Percentiles rank a stretch among this genome's conserved stretches.
Evolutionary conservation across 92 coral and sea anemone species (phyloP).

Genomic region (Porites divaricata): DNA sequence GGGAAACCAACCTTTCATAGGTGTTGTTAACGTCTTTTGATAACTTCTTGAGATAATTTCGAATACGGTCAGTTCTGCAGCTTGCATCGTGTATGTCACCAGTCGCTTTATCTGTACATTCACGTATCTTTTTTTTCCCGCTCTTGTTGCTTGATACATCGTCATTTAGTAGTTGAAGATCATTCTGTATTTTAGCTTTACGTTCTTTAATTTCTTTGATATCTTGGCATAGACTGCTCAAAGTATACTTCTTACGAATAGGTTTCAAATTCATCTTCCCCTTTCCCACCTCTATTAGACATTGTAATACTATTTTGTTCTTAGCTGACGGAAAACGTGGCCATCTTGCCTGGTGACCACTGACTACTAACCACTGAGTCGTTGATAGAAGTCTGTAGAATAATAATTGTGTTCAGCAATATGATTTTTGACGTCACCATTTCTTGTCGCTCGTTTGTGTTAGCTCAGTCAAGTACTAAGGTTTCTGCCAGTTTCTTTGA

Average conservation of each 20-base stretch:
- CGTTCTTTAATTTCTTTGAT: neutral
- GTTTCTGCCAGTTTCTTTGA: no score
- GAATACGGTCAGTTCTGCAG: constrained; percentile 1
- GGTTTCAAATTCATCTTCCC: neutral
- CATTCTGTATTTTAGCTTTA: neutral
- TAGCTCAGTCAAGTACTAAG: no score
- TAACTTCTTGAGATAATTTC: neutral
- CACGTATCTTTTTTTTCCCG: neutral
- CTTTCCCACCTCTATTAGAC: neutral
- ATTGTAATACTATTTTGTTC: no score
- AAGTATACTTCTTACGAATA: neutral
- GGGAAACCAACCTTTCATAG: neutral
- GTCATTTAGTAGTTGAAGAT: neutral
- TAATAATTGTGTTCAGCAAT: no score
- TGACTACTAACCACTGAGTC: no score
- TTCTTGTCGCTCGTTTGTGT: no score
- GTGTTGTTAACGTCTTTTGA: neutral
- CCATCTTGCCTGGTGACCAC: no score
- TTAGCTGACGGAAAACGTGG: no score
- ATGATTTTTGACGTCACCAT: no score
- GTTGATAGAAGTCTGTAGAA: no score
- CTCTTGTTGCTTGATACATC: neutral
- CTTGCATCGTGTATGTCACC: neutral
- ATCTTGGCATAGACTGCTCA: neutral
- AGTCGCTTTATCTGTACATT: neutral